phyloP scores from a whole-genome alignment of 2,797 vertebrate genomes.

The Sus cebifrons region DNA sequence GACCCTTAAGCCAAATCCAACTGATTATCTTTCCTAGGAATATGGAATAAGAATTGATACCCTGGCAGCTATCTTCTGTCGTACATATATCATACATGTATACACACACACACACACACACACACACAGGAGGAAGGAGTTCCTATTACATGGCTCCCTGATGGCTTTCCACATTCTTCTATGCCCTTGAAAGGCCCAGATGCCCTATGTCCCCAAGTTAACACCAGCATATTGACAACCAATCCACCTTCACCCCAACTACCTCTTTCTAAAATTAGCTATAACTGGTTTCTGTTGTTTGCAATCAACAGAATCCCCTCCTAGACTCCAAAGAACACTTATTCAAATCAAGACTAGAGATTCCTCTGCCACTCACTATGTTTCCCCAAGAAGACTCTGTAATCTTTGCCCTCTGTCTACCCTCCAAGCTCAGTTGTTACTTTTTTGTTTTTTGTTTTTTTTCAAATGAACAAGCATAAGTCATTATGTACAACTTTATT shows the following conservation, averaged over 20 bases:
- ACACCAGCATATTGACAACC: neutral
- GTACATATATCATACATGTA: no score
- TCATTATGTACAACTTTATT: neutral
- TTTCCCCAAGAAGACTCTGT: neutral
- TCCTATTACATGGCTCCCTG: rapidly evolving
- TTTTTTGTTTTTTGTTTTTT: neutral
- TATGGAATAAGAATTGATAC: neutral
- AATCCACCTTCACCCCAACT: neutral
- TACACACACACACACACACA: neutral
- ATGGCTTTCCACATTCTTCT: neutral
- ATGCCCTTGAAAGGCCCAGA: rapidly evolving
- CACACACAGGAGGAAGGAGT: no score
- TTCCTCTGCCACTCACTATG: neutral
- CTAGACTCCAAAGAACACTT: neutral
- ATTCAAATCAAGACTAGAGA: neutral
- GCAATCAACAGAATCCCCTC: neutral
- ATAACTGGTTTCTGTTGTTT: neutral
- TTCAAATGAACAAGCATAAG: neutral
- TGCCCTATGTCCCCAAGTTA: no score
- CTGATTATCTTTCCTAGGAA: neutral
- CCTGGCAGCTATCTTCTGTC: neutral
- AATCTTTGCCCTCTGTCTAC: neutral
- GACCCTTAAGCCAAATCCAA: neutral
- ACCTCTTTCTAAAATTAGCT: neutral
- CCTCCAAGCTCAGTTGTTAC: neutral